Percentiles rank a stretch among this genome's conserved stretches.
phyloP scores from a whole-genome alignment of 2,113 vertebrate genomes.

The Hiodon tergisus region DNA sequence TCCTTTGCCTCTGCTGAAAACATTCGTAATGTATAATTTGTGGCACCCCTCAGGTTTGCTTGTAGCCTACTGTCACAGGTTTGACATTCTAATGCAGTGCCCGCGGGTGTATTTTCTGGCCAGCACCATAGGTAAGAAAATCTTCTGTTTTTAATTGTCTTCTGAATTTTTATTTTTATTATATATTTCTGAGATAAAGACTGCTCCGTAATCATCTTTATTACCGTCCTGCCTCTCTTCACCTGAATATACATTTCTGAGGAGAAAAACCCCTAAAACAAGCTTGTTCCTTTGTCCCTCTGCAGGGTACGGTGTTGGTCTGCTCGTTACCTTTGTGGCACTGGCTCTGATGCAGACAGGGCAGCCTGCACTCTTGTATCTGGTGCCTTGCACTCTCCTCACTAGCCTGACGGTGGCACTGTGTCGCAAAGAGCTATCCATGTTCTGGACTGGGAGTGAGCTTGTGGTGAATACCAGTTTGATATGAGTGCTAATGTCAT shows the following conservation, averaged over 20 bases:
- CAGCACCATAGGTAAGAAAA: conserved; percentile 80
- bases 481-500: conserved; percentile 71
- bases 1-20: no score
- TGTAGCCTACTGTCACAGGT: conserved; percentile 91
- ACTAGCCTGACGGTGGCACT: conserved; percentile 81
- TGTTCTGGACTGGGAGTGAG: conserved; percentile 96
- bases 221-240: no score
- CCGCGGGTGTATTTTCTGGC: conserved; percentile 88
- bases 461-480: conserved; percentile 99
- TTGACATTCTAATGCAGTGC: conserved; percentile 87
- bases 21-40: no score
- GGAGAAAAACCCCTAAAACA: not conserved
- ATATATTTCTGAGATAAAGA: not conserved
- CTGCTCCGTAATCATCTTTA: no score
- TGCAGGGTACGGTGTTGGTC: conserved; percentile 85
- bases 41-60: conserved; percentile 69
- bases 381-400: conserved; percentile 93
- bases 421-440: conserved; percentile 80
- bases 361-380: conserved; percentile 89
- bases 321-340: conserved; percentile 90
- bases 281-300: not conserved
- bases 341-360: conserved; percentile 89
- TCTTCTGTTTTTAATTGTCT: conserved; percentile 25
- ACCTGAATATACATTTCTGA: no score
- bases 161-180: not conserved